Evolutionary conservation across 2,797 vertebrate species (phyloP).

Genomic region (Sciaenops ocellatus): DNA sequence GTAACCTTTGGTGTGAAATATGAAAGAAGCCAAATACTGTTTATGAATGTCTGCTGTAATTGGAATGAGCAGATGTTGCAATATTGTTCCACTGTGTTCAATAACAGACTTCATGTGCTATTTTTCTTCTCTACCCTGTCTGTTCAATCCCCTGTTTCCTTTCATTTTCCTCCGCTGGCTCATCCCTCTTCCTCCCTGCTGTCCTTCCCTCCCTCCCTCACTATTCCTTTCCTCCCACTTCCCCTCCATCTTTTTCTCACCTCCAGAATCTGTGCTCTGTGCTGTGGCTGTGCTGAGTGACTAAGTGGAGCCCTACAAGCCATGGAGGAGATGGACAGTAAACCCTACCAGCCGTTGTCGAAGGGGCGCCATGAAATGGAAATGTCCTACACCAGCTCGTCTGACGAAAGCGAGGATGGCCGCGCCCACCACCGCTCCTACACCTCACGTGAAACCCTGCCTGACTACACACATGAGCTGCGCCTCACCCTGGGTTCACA

Average conservation of each 20-base stretch:
- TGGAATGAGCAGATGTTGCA: constrained; percentile 75
- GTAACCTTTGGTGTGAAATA: constrained; percentile 81
- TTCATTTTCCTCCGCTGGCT: constrained; percentile 52
- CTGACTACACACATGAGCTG: constrained; percentile 94
- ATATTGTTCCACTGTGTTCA: constrained; percentile 72
- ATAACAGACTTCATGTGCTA: constrained; percentile 64
- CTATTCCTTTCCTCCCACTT: background rate
- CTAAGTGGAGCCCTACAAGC: constrained; percentile 86
- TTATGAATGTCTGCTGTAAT: constrained; percentile 78
- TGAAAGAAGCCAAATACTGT: constrained; percentile 73
- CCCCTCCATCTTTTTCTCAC: constrained; percentile 14
- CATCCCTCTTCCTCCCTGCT: constrained; percentile 45
- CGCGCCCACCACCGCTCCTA: constrained; percentile 92
- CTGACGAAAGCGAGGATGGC: constrained; percentile 96
- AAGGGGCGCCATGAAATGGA: constrained; percentile 97
- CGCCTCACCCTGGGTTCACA: constrained; percentile 94
- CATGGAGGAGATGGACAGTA: constrained; percentile 99
- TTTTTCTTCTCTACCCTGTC: constrained; percentile 59
- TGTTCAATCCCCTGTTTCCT: constrained; percentile 35
- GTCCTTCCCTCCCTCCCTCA: constrained; percentile 6
- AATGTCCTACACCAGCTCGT: constrained; percentile 96
- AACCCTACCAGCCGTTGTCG: constrained; percentile 96
- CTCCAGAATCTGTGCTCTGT: constrained; percentile 83
- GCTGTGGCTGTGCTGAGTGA: constrained; percentile 85
- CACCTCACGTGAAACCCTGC: constrained; percentile 94